Evolutionary conservation across 2,113 vertebrate species (phyloP).

Genomic region (Notarius quadriscutis): DNA sequence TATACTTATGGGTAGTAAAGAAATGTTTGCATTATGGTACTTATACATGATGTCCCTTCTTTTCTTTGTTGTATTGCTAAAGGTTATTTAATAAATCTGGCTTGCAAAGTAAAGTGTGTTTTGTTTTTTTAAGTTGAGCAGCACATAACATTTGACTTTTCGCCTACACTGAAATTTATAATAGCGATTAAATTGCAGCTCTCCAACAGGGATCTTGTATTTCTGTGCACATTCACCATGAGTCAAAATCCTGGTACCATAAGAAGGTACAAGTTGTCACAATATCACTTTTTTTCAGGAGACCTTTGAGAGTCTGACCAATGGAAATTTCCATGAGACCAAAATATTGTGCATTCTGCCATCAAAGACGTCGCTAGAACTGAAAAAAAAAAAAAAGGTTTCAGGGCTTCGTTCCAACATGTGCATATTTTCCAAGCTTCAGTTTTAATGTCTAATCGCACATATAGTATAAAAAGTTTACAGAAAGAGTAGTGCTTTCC

Average conservation of each 20-base stretch:
- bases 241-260: conserved; percentile 19
- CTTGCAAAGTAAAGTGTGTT: neutral
- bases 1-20: neutral
- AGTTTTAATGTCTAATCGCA: neutral
- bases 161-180: neutral
- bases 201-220: conserved; percentile 13
- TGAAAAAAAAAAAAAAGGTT: neutral
- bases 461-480: neutral
- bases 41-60: neutral
- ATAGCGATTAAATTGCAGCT: neutral
- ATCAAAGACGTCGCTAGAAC: conserved; percentile 4
- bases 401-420: neutral
- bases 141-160: neutral
- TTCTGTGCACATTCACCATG: conserved; percentile 12
- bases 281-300: conserved; percentile 17
- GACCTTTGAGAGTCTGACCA: conserved; percentile 30
- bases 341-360: conserved; percentile 27
- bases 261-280: conserved; percentile 22
- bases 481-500: neutral
- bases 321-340: conserved; percentile 49
- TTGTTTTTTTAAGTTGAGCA: neutral
- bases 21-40: neutral
- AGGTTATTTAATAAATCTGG: neutral
- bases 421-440: neutral
- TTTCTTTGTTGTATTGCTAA: neutral